Conservation (phyloP, 1,140 invertebrate species). For the Formica selysi region DNA sequence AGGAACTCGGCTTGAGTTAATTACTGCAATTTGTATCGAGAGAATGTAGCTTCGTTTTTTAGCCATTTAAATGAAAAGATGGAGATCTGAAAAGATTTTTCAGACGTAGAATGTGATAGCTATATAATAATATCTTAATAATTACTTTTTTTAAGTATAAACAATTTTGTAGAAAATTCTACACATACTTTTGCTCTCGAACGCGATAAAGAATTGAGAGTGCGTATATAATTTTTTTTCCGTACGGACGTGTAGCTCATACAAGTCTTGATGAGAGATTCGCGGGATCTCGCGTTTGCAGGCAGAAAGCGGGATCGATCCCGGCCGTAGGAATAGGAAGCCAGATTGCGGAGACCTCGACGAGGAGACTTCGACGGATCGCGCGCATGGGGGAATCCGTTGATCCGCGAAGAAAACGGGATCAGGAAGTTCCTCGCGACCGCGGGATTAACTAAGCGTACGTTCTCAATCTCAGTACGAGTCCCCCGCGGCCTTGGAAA, state of each 20-base stretch:
- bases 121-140: too few species aligned
- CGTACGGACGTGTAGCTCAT: not conserved
- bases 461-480: slow-evolving; percentile 78
- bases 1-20: slow-evolving; percentile 33
- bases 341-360: slow-evolving; percentile 69
- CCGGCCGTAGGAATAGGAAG: slow-evolving; percentile 27
- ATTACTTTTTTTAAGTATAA: too few species aligned
- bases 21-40: not conserved
- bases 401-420: slow-evolving; percentile 77
- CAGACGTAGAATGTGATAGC: too few species aligned
- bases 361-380: slow-evolving; percentile 70
- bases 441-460: slow-evolving; percentile 79
- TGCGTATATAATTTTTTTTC: too few species aligned
- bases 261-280: slow-evolving; percentile 21
- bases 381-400: slow-evolving; percentile 37
- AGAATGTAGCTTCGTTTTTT: slow-evolving; percentile 16
- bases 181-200: not conserved
- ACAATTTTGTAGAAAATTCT: not conserved
- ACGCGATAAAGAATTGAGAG: not conserved
- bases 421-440: slow-evolving; percentile 76
- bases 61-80: not conserved
- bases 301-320: slow-evolving; percentile 55
- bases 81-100: too few species aligned
- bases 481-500: slow-evolving; percentile 72
- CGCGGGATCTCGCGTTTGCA: not conserved